phyloP scores from a whole-genome alignment of 2,888 invertebrate species.

The Latrodectus elegans region DNA sequence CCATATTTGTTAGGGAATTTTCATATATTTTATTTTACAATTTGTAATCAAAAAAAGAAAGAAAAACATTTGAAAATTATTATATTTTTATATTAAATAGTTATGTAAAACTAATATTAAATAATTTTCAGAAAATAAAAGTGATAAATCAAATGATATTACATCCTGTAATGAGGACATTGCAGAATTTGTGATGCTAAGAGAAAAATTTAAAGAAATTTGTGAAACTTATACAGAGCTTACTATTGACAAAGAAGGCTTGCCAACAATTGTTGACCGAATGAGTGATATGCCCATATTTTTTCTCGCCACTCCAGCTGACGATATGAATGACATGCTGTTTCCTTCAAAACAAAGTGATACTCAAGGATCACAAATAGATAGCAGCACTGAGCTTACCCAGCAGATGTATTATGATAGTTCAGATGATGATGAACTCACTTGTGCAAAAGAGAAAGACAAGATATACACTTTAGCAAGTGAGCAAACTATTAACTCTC shows the following conservation, averaged over 20 bases:
- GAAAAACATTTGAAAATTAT: too few species aligned
- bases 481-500: slow-evolving; percentile 76
- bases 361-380: not conserved
- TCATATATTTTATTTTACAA: too few species aligned
- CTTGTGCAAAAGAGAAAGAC: slow-evolving; percentile 46
- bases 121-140: not conserved
- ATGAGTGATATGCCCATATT: slow-evolving; percentile 79
- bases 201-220: slow-evolving; percentile 76
- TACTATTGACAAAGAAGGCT: slow-evolving; percentile 77
- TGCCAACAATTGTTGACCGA: slow-evolving; percentile 74
- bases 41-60: too few species aligned
- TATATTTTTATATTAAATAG: too few species aligned
- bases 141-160: not conserved
- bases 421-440: slow-evolving; percentile 68
- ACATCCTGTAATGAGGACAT: not conserved
- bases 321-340: slow-evolving; percentile 76
- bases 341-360: slow-evolving; percentile 65
- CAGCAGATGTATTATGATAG: slow-evolving; percentile 63
- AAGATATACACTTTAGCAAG: slow-evolving; percentile 76
- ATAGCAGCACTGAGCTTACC: slow-evolving; percentile 73
- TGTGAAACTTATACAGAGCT: slow-evolving; percentile 78
- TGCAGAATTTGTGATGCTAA: slow-evolving; percentile 71
- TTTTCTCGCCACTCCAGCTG: slow-evolving; percentile 79
- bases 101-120: too few species aligned
- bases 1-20: too few species aligned